Evolutionary conservation across 1,140 invertebrate genomes (phyloP), one percentile per base, ranked within the genome.

Genomic region (Nasonia vitripennis): DNA sequence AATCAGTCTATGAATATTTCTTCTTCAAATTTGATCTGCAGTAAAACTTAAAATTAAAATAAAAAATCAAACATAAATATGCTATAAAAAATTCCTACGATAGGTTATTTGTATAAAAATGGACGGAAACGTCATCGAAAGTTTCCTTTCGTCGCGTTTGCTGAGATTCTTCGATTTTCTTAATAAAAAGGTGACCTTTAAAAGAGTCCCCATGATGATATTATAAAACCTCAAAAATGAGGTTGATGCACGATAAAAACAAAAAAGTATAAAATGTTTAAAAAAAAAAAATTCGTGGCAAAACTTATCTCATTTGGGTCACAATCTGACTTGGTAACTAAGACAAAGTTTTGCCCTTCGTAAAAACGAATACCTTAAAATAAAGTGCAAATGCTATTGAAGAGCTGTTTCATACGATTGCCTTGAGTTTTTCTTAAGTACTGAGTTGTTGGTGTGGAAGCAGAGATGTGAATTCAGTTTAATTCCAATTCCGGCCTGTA

Each of bases 401-500:
- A 70, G 55, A 81, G 81, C 51, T 41, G n/a, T 74, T 85, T 17
- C 67, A 37, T 37, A 80, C 75, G 20, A 70, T 37, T 80, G 83
- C 74, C 70, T 85, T 48, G 78, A 85, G 27, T 84, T 84, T 78
- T 31, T 37, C 34, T 84, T 85, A 85, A 85, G 84, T 85, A 85
- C 84, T 80, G 20, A 9, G 17, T 34, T 31, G 14, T 34, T 34
- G 10, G 6, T 6, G 6, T 62, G 55, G 55, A 20, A n/a, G 6
- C 14, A 62, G 4, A n/a, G 6, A n/a, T 20, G 67, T 78, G 12
- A 45, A 14, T 23, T 78, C 89, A 89, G 87, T 93, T 91, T 78
- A 93, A 88, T 87, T 93, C 92, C 87, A 93, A 85, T 88, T 93
- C 92, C 27, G 91, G 89, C 37, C 90, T 41, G 41, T 92, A 93